Evolutionary conservation across 1,140 invertebrate species (phyloP), one percentile per base, ranked within the genome.

Genomic region (Drosophila rhopaloa): DNA sequence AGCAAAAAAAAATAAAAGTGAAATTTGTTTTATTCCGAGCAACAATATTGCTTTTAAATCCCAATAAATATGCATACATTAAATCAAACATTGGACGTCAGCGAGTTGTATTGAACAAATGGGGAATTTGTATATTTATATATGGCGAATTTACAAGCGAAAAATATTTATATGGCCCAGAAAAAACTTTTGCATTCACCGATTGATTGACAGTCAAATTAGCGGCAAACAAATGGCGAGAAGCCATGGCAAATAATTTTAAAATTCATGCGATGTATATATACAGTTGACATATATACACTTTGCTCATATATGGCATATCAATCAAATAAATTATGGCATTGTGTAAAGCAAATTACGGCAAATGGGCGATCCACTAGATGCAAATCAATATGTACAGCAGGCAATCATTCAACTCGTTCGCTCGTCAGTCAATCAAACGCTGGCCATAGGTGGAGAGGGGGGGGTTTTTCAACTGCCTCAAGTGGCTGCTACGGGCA

Each of bases 201-300:
- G 56, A 80, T 83, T 88, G 83, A 88, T 89, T 88, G 83, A 88
- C 83, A 88, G 83, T 83, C 84, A 88, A 88, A 88, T 88, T 88
- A 88, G 84, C 80, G 80, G 84, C 83, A 88, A 89, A 89, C 67
- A 83, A 83, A 88, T 80, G 65, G 71, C 56, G 24, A 68, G 32
- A 77, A 62, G 65, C 44, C 62, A 76, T 79, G 79, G 70, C 66
- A 82, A 79, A 86, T 88, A 82, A 83, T 88, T 88, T 86, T 76
- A 72, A 88, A 59, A 88, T 79, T 73, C 66, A 74, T 74, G 62
- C 47, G 32, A 54, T 59, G 47, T 32, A 47, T 37, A 60, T 19
- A 50, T 10, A 46, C 50, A 41, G n/a, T 43, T 46, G 76, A 65
- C 63, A 75, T 46, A 47, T 50, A 71, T 71, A 58, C 24, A 70